Base-by-base conservation (phyloP, 2,888 invertebrate species). In the Acronicta aceris region DNA sequence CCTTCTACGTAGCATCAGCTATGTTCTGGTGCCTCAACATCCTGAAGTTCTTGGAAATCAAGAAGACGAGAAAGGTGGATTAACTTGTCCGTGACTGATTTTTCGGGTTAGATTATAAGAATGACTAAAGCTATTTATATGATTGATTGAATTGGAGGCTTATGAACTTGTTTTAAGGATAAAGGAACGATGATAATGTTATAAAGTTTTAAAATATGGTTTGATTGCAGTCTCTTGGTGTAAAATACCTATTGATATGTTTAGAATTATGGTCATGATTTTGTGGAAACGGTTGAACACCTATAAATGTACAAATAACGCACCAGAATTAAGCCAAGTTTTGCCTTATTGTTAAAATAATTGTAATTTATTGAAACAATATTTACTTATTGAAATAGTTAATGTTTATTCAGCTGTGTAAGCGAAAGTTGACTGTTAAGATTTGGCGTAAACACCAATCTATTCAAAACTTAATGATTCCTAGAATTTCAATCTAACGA, bases 1-100 rank as follows among this genome's bases (percentile, higher is more conserved):
- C 94, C n/a, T 95, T 96, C 84, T 96, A 95, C 73, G 92, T 95
- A 1, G 80, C 91, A 0, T 96, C 96, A 0, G 95, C 95, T 0
- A 90, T 96, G 82, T 96, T 96, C 89, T 96, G 96, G 96, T 93
- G 95, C 21, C 82, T 96, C n/a, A 95, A 96, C 69, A 95, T 95
- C 38, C 79, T 95, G 68, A 95, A 95, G 67, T 85, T 96, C 12
- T 81, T 96, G 50, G 95, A 96, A 79, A 95, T 96, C 30, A 94
- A 91, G 73, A 89, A 90, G 51, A 92, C 91, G 21, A 86, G 64
- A 13, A 67, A 64, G 48, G 48, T 63, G 25, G 71, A 79, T 45
- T 79, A 72, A 62, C 50, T 42, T 16, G 12, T 21, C 54, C 41
- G 50, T 17, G 71, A 68, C 71, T 71, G 64, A 60, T 69, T 30